These are phyloP conservation scores for Saturnia japonica DNA, from an alignment of 2,888 invertebrate species.

Conservation along the genomic window DNA sequence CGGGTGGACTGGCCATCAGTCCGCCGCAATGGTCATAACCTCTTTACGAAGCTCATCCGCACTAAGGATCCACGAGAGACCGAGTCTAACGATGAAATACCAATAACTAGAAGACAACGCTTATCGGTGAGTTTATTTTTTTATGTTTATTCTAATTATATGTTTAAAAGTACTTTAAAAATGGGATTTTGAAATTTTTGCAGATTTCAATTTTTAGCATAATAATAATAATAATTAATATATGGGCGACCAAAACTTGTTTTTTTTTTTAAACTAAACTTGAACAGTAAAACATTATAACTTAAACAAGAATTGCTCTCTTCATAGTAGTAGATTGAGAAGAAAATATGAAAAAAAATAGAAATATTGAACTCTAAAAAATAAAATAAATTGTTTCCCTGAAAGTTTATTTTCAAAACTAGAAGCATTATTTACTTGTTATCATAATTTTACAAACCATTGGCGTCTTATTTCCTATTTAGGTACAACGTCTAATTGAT, in stretches of 20 bases:
- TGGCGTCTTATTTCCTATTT: neutral
- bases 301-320: too few relatives aligned
- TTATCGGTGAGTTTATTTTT: conserved; percentile 83
- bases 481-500: neutral
- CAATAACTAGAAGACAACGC: conserved; percentile 80
- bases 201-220: too few relatives aligned
- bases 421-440: neutral
- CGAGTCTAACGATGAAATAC: conserved; percentile 79
- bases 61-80: conserved; percentile 89
- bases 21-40: conserved; percentile 85
- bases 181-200: neutral
- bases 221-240: too few relatives aligned
- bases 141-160: neutral
- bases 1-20: conserved; percentile 82
- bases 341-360: neutral
- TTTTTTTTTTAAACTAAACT: too few relatives aligned
- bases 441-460: neutral
- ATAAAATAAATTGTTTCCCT: neutral
- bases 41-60: conserved; percentile 92
- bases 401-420: neutral
- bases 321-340: neutral
- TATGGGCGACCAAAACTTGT: too few relatives aligned
- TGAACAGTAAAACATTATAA: too few relatives aligned
- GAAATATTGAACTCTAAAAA: neutral
- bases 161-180: neutral